phyloP scores from a whole-genome alignment of 2,113 vertebrate species.

The Arvicanthis niloticus region DNA sequence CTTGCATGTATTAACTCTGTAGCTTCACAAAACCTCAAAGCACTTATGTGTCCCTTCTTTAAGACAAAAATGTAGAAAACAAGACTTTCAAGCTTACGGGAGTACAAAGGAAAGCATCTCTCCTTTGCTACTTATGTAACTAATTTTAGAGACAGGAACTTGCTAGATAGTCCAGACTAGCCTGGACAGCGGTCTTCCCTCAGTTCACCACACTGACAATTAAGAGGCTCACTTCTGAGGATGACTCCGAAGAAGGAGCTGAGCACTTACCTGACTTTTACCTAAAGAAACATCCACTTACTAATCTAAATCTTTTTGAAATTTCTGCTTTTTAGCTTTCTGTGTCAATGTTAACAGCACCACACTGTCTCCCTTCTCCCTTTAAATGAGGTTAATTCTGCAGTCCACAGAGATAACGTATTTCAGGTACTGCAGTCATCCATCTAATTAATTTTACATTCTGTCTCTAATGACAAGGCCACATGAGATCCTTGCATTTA shows the following conservation, averaged over 20 bases:
- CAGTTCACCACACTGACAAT: neutral
- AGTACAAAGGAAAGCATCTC: conserved; percentile 6
- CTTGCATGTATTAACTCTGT: neutral
- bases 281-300: neutral
- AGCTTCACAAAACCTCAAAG: neutral
- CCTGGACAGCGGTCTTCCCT: neutral
- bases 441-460: no score
- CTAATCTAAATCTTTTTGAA: neutral
- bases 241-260: neutral
- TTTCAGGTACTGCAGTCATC: neutral
- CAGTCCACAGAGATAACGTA: neutral
- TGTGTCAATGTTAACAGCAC: neutral
- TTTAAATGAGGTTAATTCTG: neutral
- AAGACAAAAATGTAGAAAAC: neutral
- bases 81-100: neutral
- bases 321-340: neutral
- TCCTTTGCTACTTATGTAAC: neutral
- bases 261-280: neutral
- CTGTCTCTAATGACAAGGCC: neutral
- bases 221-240: neutral
- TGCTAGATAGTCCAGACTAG: neutral
- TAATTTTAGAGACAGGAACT: neutral
- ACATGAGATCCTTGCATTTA: neutral
- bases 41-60: neutral
- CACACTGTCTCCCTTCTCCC: neutral